phyloP scores from a whole-genome alignment of 2,888 invertebrate species.

The Apotomis turbidana region DNA sequence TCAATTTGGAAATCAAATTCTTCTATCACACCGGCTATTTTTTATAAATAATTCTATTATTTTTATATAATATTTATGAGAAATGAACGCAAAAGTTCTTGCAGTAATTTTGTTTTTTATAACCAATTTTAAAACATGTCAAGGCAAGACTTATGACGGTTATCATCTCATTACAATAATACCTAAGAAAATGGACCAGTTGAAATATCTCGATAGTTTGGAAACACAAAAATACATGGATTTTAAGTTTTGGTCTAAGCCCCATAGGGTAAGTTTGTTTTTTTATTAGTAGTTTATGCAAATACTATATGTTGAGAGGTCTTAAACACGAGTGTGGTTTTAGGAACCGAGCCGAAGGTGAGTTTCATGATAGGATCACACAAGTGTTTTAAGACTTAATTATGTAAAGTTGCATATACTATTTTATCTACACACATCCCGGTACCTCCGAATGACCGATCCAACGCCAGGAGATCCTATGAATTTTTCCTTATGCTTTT shows the following conservation, averaged over 20 bases:
- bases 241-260: slow-evolving; percentile 64
- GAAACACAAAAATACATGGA: slow-evolving; percentile 61
- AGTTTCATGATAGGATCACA: too few species aligned
- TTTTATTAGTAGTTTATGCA: too few species aligned
- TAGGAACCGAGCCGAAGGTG: too few species aligned
- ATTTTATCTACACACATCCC: too few species aligned
- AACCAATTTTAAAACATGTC: slow-evolving; percentile 52
- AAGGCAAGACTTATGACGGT: slow-evolving; percentile 57
- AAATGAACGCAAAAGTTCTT: slow-evolving; percentile 57
- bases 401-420: too few species aligned
- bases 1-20: slow-evolving; percentile 1
- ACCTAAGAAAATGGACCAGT: slow-evolving; percentile 57
- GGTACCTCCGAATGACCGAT: too few species aligned
- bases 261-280: slow-evolving; percentile 53
- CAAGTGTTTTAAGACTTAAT: too few species aligned
- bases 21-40: neutral
- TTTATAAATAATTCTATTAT: neutral
- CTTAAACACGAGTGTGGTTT: too few species aligned
- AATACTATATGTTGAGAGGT: too few species aligned
- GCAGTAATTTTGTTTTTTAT: slow-evolving; percentile 53
- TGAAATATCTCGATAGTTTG: slow-evolving; percentile 64
- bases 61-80: slow-evolving; percentile 14
- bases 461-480: too few species aligned
- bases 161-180: slow-evolving; percentile 55
- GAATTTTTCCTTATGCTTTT: too few species aligned